Conservation (phyloP, 2,113 vertebrate genomes). For the Paramisgurnus dabryanus region DNA sequence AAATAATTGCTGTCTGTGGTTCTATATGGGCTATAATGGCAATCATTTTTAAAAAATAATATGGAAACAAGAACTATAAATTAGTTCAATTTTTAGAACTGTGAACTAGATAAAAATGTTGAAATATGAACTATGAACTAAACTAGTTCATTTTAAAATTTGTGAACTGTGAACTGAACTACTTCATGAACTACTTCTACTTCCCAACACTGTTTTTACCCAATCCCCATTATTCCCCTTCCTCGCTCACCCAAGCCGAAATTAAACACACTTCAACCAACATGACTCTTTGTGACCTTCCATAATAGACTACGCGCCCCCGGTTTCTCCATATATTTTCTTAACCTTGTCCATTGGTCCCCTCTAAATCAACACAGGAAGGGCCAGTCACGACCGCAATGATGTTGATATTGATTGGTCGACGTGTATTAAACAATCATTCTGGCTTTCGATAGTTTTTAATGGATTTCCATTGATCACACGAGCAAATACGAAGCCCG, state of each 20-base stretch:
- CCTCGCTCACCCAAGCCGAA: neutral
- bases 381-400: conserved; percentile 32
- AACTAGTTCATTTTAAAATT: no score
- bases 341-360: conserved; percentile 5
- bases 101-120: no score
- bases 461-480: conserved; percentile 34
- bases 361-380: conserved; percentile 36
- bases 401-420: conserved; percentile 44
- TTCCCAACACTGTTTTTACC: no score
- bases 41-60: no score
- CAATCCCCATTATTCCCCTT: neutral
- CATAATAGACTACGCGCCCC: neutral
- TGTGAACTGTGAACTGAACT: no score
- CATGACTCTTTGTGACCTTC: neutral
- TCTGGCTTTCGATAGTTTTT: conserved; percentile 24
- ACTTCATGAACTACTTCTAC: no score
- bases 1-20: no score
- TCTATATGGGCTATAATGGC: no score
- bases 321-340: conserved; percentile 18
- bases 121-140: no score
- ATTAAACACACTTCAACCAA: neutral
- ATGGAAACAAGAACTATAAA: no score
- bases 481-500: conserved; percentile 10
- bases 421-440: conserved; percentile 41
- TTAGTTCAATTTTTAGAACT: no score